Base-by-base conservation (phyloP, 1,140 invertebrate species). In the Papilio polytes region DNA sequence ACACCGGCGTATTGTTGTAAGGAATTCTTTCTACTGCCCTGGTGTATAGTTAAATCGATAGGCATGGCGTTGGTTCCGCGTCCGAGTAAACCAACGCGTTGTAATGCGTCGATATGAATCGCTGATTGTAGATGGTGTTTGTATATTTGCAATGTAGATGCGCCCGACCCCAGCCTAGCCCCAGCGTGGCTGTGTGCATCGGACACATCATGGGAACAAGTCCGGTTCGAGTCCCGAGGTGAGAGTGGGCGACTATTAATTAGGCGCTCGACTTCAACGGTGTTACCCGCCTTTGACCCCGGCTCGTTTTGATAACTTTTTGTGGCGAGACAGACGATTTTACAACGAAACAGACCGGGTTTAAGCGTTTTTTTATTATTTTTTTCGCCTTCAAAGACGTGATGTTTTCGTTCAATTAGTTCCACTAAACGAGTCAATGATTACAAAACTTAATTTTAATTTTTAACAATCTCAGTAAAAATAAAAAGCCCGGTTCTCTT, bases 1-100 rank as follows among this genome's bases (percentile, higher is more conserved):
- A 94, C 91, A 93, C 90, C 89, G 90, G 87, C 86, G 93, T 91
- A 95, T 95, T 94, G 92, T 94, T 94, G 88, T 92, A 92, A 93
- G 91, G 88, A 91, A 92, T 93, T 94, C 89, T 93, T 94, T 93
- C 89, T 87, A 85, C 88, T 85, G 85, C 84, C 86, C 88, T 88
- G 85, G 88, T 92, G 88, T 90, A 81, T 81, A 92, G 91, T 91
- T 93, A 84, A 92, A 93, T 94, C 93, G 91, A 94, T 94, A 90
- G 91, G 86, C 87, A 83, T 77, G 87, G 89, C 85, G 26, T 90
- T 80, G 82, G 81, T 85, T 87, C 88, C 84, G 89, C 86, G 84
- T 88, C 83, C 88, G 79, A 87, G 81, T 78, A 73, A 85, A 80
- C 81, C 83, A 82, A 80, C 82, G 82, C 84, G 81, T 80, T 89